phyloP scores from a whole-genome alignment of 1,140 invertebrate genomes.

The Chlorops oryzae region DNA sequence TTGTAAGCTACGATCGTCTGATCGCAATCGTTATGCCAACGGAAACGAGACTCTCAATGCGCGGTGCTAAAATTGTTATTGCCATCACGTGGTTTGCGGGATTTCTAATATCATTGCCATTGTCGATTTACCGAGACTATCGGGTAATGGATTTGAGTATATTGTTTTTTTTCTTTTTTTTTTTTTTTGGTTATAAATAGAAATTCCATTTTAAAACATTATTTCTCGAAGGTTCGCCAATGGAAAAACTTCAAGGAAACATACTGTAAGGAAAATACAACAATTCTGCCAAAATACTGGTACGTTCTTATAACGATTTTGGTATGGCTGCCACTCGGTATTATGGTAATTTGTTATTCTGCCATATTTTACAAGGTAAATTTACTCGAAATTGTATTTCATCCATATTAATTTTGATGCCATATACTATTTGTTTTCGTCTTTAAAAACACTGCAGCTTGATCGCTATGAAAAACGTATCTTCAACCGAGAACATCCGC shows the following conservation, averaged over 20 bases:
- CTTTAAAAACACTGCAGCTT: no score
- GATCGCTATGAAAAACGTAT: conserved; percentile 55
- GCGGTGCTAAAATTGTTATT: conserved; percentile 56
- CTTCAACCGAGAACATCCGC: conserved; percentile 51
- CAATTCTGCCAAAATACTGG: conserved; percentile 63
- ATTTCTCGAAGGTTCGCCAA: conserved; percentile 54
- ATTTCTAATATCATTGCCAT: conserved; percentile 55
- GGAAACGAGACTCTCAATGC: conserved; percentile 58
- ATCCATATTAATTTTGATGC: not conserved
- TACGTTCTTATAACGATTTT: conserved; percentile 62
- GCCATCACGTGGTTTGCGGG: conserved; percentile 62
- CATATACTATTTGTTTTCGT: not conserved
- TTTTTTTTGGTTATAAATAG: not conserved
- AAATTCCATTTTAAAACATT: not conserved
- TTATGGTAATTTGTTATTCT: conserved; percentile 63
- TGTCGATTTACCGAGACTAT: conserved; percentile 60
- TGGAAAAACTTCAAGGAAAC: conserved; percentile 65
- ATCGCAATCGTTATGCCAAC: conserved; percentile 70
- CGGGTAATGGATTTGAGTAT: conserved; percentile 44
- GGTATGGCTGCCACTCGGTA: conserved; percentile 63
- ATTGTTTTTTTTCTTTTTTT: not conserved
- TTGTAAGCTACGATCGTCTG: conserved; percentile 75
- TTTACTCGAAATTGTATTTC: not conserved
- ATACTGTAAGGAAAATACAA: conserved; percentile 61
- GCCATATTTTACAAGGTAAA: conserved; percentile 60